Base-by-base conservation (phyloP, 1,140 invertebrate genomes). In the Orius insidiosus region DNA sequence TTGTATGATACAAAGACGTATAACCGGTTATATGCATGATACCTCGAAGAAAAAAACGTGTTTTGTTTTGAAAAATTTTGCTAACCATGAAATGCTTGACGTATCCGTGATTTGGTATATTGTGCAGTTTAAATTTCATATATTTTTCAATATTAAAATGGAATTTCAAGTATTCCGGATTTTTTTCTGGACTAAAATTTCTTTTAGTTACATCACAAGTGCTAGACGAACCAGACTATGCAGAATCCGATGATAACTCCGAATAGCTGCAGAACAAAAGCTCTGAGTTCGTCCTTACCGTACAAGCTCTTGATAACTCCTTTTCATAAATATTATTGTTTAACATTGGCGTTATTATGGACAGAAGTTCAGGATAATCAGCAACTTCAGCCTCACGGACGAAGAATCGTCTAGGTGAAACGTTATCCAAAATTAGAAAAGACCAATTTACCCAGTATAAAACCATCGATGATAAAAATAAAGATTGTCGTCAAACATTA, bases 51-150 rank as follows among this genome's bases (percentile, higher is more conserved):
- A 36, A 36, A n/a, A 40, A 18, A 18, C 11, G 11, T 14, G 16
- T 40, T 40, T 15, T 13, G 11, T 40, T 15, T 15, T 15, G 16
- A 40, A 40, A 15, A 15, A 15, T 40, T 18, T 18, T 43, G 16
- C 24, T 43, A 3, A 43, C 41, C 41, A 43, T 43, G 7, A 24
- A 24, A 30, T 46, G 18, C 31, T 38, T 47, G 15, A 47, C 38
- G 30, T 41, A 40, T 13, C 46, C 46, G 15, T 38, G 16, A n/a
- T 13, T 37, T 9, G 16, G n/a, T 31, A 14, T 18, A 13, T 32
- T 31, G 24, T 47, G 38, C 5, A 39, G 10, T 1, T 36, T 40
- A 32, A 13, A 9, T 5, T 10, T n/a, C 37, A 47, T 40, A 2
- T 40, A 15, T 13, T 30, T 15, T 31, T 39, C 18, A 9, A 47